Conservation (phyloP, 2,113 vertebrate genomes). For the Morone chrysops region DNA sequence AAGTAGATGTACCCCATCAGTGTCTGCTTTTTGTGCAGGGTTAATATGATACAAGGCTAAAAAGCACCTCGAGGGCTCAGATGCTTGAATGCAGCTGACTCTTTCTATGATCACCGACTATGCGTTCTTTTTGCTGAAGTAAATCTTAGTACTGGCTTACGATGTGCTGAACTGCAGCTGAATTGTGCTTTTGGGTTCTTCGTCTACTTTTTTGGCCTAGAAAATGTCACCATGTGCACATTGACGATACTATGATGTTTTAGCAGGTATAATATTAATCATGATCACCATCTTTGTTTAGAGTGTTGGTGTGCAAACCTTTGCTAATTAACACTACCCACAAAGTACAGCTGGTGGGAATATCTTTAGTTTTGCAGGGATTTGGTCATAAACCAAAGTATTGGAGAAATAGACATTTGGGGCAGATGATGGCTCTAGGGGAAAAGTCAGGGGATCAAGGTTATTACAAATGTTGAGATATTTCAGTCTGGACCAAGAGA, state of each 20-base stretch:
- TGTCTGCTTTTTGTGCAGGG: neutral
- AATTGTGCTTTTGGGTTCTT: neutral
- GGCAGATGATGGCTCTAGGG: no score
- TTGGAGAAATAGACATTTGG: neutral
- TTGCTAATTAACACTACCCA: neutral
- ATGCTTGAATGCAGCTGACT: neutral
- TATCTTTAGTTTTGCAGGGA: neutral
- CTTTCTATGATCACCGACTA: neutral
- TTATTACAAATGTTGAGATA: no score
- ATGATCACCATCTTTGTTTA: no score
- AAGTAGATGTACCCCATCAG: slow-evolving; percentile 6
- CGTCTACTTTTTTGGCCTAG: no score
- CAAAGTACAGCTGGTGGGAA: neutral
- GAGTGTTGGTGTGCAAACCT: no score
- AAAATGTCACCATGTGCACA: no score
- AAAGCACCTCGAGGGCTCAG: slow-evolving; percentile 8
- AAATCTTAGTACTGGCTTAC: neutral
- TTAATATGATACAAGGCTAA: slow-evolving; percentile 18
- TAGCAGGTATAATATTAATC: neutral
- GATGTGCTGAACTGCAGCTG: neutral
- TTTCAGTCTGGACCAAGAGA: neutral
- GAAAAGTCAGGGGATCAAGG: neutral
- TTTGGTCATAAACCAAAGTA: neutral
- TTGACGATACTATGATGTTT: neutral
- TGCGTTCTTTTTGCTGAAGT: neutral